Percentiles rank a stretch among this genome's conserved stretches.
Evolutionary conservation across 2,888 invertebrate genomes (phyloP).

Genomic region (Rhamnusium bicolor): DNA sequence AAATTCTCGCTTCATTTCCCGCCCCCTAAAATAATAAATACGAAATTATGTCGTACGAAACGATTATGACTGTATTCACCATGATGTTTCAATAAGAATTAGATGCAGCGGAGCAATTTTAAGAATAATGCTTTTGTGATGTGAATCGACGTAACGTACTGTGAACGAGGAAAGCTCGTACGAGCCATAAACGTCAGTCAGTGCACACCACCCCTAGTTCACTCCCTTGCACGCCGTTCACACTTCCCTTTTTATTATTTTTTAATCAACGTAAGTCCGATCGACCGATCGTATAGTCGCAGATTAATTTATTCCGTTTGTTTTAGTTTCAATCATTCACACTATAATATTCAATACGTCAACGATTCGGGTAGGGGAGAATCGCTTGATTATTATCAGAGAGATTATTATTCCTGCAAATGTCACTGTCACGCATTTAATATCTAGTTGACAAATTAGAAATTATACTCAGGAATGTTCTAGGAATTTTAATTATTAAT

Average conservation of each 20-base stretch:
- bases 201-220: slow-evolving; percentile 35
- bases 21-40: slow-evolving; percentile 42
- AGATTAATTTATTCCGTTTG: slow-evolving; percentile 63
- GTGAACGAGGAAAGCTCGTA: slow-evolving; percentile 32
- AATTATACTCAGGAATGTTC: no score
- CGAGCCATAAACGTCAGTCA: slow-evolving; percentile 48
- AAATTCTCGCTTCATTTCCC: slow-evolving; percentile 29
- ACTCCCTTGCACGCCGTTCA: slow-evolving; percentile 49
- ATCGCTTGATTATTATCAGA: neutral
- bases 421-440: neutral
- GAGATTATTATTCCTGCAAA: neutral
- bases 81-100: slow-evolving; percentile 58
- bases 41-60: slow-evolving; percentile 52
- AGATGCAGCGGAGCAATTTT: slow-evolving; percentile 44
- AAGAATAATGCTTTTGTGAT: slow-evolving; percentile 48
- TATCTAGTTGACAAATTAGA: no score
- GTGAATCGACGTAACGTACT: slow-evolving; percentile 43
- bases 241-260: slow-evolving; percentile 64
- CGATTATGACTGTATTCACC: slow-evolving; percentile 51
- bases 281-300: slow-evolving; percentile 50
- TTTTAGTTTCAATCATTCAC: slow-evolving; percentile 58
- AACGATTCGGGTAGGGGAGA: slow-evolving; percentile 2
- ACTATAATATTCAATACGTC: slow-evolving; percentile 44
- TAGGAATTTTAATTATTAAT: no score
- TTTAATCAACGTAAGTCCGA: slow-evolving; percentile 62